phyloP scores from a whole-genome alignment of 1,140 invertebrate genomes.

The Anadara kagoshimensis region DNA sequence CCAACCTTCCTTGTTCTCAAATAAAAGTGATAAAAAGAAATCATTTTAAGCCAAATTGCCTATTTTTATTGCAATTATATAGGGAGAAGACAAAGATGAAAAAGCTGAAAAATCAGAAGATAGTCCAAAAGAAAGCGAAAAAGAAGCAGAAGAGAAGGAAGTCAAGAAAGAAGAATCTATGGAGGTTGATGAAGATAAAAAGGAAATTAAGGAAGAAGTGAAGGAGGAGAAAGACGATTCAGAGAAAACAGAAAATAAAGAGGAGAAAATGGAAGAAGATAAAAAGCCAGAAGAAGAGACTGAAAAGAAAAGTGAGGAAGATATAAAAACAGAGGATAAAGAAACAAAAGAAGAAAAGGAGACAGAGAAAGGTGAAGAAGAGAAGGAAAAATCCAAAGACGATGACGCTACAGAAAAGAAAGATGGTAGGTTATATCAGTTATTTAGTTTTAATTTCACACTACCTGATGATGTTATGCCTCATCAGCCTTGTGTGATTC shows the following conservation, averaged over 20 bases:
- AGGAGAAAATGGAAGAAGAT: slow-evolving; percentile 71
- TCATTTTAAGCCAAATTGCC: too few species aligned
- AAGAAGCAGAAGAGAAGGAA: slow-evolving; percentile 45
- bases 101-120: slow-evolving; percentile 72
- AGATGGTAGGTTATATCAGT: slow-evolving; percentile 30
- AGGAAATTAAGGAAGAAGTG: slow-evolving; percentile 54
- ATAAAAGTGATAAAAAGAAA: too few species aligned
- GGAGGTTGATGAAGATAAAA: slow-evolving; percentile 55
- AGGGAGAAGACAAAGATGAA: slow-evolving; percentile 61
- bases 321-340: slow-evolving; percentile 24
- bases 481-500: too few species aligned
- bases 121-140: slow-evolving; percentile 72
- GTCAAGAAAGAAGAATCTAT: slow-evolving; percentile 16
- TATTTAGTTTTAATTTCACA: too few species aligned
- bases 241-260: slow-evolving; percentile 70
- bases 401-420: slow-evolving; percentile 6
- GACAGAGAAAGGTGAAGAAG: slow-evolving; percentile 30
- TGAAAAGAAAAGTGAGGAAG: slow-evolving; percentile 58
- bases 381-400: slow-evolving; percentile 37
- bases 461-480: too few species aligned
- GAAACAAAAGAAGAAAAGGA: slow-evolving; percentile 21
- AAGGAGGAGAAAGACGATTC: slow-evolving; percentile 59
- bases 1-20: too few species aligned
- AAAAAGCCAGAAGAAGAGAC: slow-evolving; percentile 42
- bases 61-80: too few species aligned